Evolutionary conservation across 2,797 vertebrate species (phyloP).

Genomic region (Alca torda): DNA sequence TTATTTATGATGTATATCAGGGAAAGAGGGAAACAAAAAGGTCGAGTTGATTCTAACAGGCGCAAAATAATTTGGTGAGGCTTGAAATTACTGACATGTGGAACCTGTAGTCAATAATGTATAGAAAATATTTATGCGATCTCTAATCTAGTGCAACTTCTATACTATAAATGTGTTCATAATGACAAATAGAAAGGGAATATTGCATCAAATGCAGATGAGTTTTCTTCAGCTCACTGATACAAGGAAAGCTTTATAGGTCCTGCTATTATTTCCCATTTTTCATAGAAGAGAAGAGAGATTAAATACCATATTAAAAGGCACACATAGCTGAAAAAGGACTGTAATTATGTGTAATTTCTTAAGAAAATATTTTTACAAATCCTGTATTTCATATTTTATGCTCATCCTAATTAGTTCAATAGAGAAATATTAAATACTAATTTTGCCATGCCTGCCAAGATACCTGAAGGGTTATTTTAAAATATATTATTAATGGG

Average conservation of each 20-base stretch:
- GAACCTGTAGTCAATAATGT: background rate
- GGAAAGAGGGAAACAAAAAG: background rate
- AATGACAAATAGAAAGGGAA: background rate
- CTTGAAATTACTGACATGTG: background rate
- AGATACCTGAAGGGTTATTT: conserved; percentile 55
- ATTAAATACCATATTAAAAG: conserved; percentile 31
- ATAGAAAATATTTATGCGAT: background rate
- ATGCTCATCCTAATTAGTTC: conserved; percentile 48
- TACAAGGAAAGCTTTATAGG: background rate
- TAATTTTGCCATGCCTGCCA: conserved; percentile 45
- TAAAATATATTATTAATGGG: conserved; percentile 37
- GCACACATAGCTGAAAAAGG: conserved; percentile 15
- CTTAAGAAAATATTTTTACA: conserved; percentile 58
- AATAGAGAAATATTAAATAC: conserved; percentile 44
- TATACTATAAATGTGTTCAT: background rate
- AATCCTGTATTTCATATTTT: conserved; percentile 44
- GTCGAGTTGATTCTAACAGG: background rate
- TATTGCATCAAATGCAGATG: background rate
- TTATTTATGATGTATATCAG: background rate
- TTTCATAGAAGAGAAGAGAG: conserved; percentile 9
- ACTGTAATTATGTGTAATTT: conserved; percentile 46
- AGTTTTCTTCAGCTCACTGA: background rate
- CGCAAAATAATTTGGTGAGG: background rate
- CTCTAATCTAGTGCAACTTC: background rate
- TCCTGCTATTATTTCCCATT: conserved; percentile 28